Evolutionary conservation across 2,797 vertebrate genomes (phyloP), one percentile per base, ranked within the genome.

Genomic region (Xenopus petersii): DNA sequence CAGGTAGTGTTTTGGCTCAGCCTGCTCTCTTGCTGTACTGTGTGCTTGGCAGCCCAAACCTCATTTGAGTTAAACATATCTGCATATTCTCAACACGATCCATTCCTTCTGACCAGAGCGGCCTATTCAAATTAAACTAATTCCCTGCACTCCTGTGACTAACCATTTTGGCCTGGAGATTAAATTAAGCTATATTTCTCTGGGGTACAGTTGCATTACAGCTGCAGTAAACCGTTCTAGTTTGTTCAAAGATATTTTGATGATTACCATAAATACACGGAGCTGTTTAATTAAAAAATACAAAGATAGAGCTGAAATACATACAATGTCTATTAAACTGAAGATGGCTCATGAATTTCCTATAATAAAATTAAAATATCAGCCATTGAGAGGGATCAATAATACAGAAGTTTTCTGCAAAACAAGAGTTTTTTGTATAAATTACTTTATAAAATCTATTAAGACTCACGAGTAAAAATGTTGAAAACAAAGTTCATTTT

Each of bases 111-210:
- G 77, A 79, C 77, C 77, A 79, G 67, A 74, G 67, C 42, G 67
- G 77, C 71, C 67, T 74, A 79, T 79, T 79, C 71, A 79, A 74
- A 79, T 79, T 79, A 74, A 78, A 79, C 71, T 61, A 74, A 74
- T 79, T 79, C 77, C 71, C 71, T 33, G 67, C 77, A 79, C 77
- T 79, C 77, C 77, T 70, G 71, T 79, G 77, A 79, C 77, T 79
- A 79, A 79, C 77, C 77, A 79, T 79, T 79, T 67, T 79, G 77
- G 77, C 77, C 77, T 79, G 71, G 67, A 79, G 77, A 79, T 79
- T 74, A 79, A 79, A 79, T 79, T 79, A 79, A 79, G 77, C 77
- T 74, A 74, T 79, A 79, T 79, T 79, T 79, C 77, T 79, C 77
- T 30, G 70, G 77, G 71, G 77, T 74, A 79, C 67, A 65, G 67